Percentiles rank a stretch among this genome's conserved stretches.
These are phyloP conservation scores for Myopa testacea DNA, from an alignment of 2,888 invertebrate species.

Conservation along the genomic window DNA sequence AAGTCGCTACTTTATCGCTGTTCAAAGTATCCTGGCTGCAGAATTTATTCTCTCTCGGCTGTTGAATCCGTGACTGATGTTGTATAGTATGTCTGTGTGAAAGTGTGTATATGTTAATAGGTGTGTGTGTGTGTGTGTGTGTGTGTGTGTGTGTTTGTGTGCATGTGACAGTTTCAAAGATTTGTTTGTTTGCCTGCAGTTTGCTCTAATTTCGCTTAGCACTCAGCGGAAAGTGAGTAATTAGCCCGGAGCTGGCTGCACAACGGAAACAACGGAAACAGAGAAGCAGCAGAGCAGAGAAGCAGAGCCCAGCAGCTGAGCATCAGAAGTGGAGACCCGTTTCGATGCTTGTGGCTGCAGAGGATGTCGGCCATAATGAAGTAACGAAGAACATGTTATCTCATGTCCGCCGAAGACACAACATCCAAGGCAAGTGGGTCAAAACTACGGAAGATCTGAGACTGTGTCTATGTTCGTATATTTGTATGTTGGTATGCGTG, in stretches of 20 bases:
- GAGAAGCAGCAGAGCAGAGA: no score
- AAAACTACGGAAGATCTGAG: not conserved
- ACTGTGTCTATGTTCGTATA: not conserved
- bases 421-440: not conserved
- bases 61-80: no score
- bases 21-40: no score
- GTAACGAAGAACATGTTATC: no score
- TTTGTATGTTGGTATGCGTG: no score
- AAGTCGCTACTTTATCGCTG: no score
- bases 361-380: not conserved
- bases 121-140: not conserved
- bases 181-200: slow-evolving; percentile 22
- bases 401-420: not conserved
- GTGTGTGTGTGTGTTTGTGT: not conserved
- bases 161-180: not conserved
- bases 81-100: not conserved
- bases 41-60: no score
- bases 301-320: no score
- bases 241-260: slow-evolving; percentile 1
- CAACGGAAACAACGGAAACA: no score
- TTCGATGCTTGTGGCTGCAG: no score
- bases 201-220: slow-evolving; percentile 35
- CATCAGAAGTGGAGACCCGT: no score
- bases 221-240: slow-evolving; percentile 33
- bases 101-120: not conserved